Evolutionary conservation across 2,113 vertebrate species (phyloP).

Genomic region (Myodes glareolus): DNA sequence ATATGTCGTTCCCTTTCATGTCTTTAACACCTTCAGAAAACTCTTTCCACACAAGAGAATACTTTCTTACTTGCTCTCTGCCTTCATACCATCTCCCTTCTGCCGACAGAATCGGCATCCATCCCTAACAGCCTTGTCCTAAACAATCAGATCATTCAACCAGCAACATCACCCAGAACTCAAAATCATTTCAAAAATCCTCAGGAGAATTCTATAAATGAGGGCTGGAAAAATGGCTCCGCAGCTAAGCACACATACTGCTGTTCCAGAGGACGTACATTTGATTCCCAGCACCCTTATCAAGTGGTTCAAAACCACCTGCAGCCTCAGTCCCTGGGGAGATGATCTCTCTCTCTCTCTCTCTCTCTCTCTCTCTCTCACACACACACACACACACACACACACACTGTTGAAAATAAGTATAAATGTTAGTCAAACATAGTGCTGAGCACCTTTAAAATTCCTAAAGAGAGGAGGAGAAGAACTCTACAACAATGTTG

Average conservation of each 20-base stretch:
- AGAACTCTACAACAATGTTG: not conserved
- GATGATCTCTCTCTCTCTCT: not conserved
- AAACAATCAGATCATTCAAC: not conserved
- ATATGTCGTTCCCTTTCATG: not conserved
- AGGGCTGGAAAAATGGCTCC: not conserved
- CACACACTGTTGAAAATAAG: not conserved
- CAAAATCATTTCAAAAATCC: conserved; percentile 13
- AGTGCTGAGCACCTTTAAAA: not conserved
- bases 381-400: not conserved
- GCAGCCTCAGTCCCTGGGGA: not conserved
- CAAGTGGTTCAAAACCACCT: not conserved
- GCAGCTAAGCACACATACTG: not conserved
- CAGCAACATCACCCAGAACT: not conserved
- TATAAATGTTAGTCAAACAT: not conserved
- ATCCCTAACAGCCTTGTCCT: not conserved
- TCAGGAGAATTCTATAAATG: not conserved
- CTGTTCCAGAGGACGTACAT: not conserved
- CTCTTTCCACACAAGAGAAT: not conserved
- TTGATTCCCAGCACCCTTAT: not conserved
- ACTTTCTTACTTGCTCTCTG: not conserved
- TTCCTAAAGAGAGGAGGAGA: not conserved
- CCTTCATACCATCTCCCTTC: not conserved
- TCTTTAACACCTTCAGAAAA: not conserved
- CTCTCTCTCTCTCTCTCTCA: too few relatives aligned
- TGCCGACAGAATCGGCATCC: not conserved